A percentile compares a stretch with the other conserved stretches of the same genome.
These are phyloP conservation scores for Digitonthophagus gazella DNA, from an alignment of 2,888 invertebrate genomes.

Conservation along the genomic window DNA sequence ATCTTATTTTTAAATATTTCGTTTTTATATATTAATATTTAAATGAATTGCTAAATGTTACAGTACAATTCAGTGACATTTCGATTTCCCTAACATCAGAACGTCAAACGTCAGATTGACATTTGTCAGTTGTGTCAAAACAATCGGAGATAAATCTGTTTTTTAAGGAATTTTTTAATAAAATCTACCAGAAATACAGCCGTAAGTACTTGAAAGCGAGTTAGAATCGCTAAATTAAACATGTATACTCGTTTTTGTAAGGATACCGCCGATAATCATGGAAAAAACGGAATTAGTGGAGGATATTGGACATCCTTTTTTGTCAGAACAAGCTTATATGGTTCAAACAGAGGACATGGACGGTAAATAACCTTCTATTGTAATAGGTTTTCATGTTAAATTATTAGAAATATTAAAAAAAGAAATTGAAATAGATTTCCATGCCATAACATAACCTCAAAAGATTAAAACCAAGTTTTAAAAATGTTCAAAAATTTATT, in stretches of 20 bases:
- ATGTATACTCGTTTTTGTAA: background rate
- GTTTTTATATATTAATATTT: no score
- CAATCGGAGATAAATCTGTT: background rate
- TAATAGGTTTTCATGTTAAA: slow-evolving; percentile 9
- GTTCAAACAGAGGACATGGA: slow-evolving; percentile 55
- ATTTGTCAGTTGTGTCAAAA: no score
- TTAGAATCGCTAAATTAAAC: background rate
- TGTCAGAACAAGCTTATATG: slow-evolving; percentile 52
- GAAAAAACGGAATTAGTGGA: slow-evolving; percentile 62
- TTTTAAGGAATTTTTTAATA: background rate
- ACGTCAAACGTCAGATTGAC: no score
- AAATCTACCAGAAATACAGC: background rate
- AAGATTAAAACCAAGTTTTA: no score
- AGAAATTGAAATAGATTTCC: no score
- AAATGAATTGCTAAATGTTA: no score
- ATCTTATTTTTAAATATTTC: no score
- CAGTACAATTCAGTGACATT: no score
- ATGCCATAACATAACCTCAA: no score
- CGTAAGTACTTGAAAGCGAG: background rate
- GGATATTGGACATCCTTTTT: slow-evolving; percentile 55
- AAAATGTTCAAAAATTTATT: no score
- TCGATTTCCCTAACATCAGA: no score
- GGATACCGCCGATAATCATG: slow-evolving; percentile 45
- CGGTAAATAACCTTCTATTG: slow-evolving; percentile 39
- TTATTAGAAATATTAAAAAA: background rate